Percentiles rank a stretch among this genome's conserved stretches.
phyloP scores from a whole-genome alignment of 2,797 vertebrate species.

The Tachyglossus aculeatus region DNA sequence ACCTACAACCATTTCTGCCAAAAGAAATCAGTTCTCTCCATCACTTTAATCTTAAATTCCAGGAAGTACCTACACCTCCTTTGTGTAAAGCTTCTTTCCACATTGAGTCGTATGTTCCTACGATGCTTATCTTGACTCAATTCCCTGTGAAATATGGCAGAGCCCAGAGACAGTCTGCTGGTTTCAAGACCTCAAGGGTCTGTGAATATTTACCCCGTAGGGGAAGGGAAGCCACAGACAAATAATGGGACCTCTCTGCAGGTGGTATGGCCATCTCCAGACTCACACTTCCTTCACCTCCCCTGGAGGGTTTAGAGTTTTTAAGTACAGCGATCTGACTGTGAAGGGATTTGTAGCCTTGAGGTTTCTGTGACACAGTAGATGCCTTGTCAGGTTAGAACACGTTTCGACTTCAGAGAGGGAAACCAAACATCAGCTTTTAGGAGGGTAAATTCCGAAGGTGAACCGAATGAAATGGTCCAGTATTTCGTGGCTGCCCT shows the following conservation, averaged over 20 bases:
- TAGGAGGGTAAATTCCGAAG: too few species aligned
- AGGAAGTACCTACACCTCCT: constrained; percentile 4
- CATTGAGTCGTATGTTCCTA: not conserved
- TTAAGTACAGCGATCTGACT: too few species aligned
- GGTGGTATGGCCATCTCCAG: not conserved
- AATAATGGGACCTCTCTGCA: not conserved
- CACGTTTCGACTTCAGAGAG: not conserved
- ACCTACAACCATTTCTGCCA: not conserved
- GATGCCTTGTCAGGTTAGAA: too few species aligned
- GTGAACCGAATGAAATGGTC: too few species aligned
- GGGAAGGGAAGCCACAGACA: not conserved
- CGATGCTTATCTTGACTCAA: not conserved
- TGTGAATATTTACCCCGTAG: not conserved
- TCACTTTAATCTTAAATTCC: not conserved
- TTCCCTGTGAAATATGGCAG: not conserved
- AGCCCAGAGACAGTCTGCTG: not conserved
- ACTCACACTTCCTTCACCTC: not conserved
- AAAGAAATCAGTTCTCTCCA: not conserved
- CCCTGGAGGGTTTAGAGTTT: not conserved
- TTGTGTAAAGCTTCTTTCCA: not conserved
- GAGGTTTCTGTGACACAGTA: not conserved
- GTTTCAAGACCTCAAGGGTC: too few species aligned
- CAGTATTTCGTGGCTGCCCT: too few species aligned
- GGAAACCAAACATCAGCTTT: not conserved
- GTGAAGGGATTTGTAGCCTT: not conserved